Base-by-base conservation (phyloP, 64 coral and sea anemone species). In the Hydrozoanthus tunicans region DNA sequence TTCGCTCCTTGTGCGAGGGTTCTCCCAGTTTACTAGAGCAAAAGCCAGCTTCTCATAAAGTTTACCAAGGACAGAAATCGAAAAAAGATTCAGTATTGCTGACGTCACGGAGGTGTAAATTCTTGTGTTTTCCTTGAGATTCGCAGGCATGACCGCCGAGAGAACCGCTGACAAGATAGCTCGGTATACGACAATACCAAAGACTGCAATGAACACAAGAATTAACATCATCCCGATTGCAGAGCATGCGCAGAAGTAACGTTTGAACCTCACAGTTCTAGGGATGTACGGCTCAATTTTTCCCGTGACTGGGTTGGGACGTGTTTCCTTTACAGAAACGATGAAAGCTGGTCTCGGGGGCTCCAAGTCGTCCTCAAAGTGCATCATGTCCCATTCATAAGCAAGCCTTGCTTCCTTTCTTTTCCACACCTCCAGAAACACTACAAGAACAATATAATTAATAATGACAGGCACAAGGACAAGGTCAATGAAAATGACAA, bases 351-450 rank as follows among this genome's bases (percentile, higher is more conserved):
- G 91, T 84, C 91, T 84, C 13, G 81, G 91, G 11, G 91, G 91
- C 71, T 92, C 81, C 27, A 92, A 63, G 17, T 92, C 91, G 25
- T 85, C 82, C 26, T 92, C 72, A 54, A 78, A 92, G 6, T 86
- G 51, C 81, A 86, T 86, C 91, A 92, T 84, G 70, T 92, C 91
- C 91, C 91, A 92, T 15, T 92, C 80, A 58, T 92, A 92, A 5
- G 73, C 91, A 1, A 92, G 91, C 9, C 69, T 86, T 43, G 62
- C 70, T 53, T 92, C 58, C 6, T 69, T 83, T 75, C 91, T 43
- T 43, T 92, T 92, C 91, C 91, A 92, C 23, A 92, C 59, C 70
- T 92, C 81, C 0, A 92, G 71, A 78, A 92, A 92, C 4, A 67
- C 81, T 52, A 53, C 32, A 76, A 76, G 5, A 3, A 76, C 9